Base-by-base conservation (phyloP, 2,888 invertebrate species). In the Theodoxus fluviatilis region DNA sequence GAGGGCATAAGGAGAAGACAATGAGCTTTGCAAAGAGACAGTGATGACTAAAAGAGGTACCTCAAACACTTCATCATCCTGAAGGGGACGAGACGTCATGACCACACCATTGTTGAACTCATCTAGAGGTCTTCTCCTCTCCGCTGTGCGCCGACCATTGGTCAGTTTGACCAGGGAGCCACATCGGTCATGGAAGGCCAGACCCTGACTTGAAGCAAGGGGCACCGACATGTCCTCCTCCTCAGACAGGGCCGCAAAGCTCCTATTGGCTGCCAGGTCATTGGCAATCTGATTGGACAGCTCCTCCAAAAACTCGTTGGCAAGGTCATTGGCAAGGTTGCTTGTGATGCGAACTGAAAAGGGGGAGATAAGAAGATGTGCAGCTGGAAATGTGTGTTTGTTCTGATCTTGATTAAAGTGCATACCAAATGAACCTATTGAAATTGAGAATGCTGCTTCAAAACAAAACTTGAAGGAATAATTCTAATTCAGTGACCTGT, bases 91-190 rank as follows among this genome's bases (percentile, higher is more conserved):
- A 76, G 84, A 86, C 33, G 86, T 86, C 85, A 87, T 86, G 15
- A 87, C 86, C 9, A 87, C 86, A 2, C 87, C 87, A 73, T 87
- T 86, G 74, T 87, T 87, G 73, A 87, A 87, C 75, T 87, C 87
- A 71, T 87, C 86, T 55, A 85, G 72, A 0, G 86, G 85, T 37
- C 84, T 76, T 22, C 82, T 75, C 18, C 86, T 75, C 70, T 87
- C 86, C 3, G 84, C 86, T 15, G 85, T 83, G 35, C 83, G 72
- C 18, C 83, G 73, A 38, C 78, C 80, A 71, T 82, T 84, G 70
- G 80, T 83, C 35, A 86, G 88, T 85, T 94, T 95, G 0, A 97
- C 94, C 73, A 96, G 89, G 18, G 93, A 92, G 0, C 96, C 96
- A 84, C 94, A 95, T 74, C 94, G 91, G 65, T 93, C 92, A 87